A percentile compares a stretch with the other conserved stretches of the same genome.
phyloP scores from a whole-genome alignment of 92 coral and sea anemone species.

The Chrysogorgia sp. region DNA sequence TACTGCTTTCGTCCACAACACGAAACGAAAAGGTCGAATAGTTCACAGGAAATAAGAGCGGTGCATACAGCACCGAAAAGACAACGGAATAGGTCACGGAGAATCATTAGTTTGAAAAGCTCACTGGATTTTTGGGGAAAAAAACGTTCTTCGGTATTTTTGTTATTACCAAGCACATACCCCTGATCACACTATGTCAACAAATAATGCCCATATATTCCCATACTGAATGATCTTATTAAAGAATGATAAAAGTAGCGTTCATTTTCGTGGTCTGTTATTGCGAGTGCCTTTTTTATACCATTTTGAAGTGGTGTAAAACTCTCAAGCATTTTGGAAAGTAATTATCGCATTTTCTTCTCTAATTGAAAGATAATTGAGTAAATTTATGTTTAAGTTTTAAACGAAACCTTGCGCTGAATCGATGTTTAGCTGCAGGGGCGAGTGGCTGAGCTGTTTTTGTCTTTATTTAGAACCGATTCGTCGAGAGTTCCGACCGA shows the following conservation, averaged over 20 bases:
- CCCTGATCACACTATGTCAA: not conserved
- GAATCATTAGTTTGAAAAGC: no score
- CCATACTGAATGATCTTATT: not conserved
- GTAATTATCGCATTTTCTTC: not conserved
- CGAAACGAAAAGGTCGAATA: no score
- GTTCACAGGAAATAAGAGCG: no score
- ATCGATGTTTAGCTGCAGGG: not conserved
- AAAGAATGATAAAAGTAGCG: not conserved
- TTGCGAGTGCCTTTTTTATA: not conserved
- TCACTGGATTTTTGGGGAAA: no score
- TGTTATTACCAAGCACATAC: no score
- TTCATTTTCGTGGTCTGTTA: not conserved
- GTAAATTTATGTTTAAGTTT: not conserved
- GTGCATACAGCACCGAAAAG: no score
- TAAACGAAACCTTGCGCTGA: not conserved
- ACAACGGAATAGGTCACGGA: no score
- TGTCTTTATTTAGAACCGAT: not conserved
- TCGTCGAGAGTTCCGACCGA: not conserved
- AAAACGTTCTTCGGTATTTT: no score
- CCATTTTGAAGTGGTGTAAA: not conserved
- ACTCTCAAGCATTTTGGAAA: not conserved
- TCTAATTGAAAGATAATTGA: constrained; percentile 1
- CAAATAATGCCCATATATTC: not conserved
- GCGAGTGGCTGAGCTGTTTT: not conserved
- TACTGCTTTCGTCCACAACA: no score